phyloP scores from a whole-genome alignment of 2,113 vertebrate genomes.

The Misgurnus anguillicaudatus region DNA sequence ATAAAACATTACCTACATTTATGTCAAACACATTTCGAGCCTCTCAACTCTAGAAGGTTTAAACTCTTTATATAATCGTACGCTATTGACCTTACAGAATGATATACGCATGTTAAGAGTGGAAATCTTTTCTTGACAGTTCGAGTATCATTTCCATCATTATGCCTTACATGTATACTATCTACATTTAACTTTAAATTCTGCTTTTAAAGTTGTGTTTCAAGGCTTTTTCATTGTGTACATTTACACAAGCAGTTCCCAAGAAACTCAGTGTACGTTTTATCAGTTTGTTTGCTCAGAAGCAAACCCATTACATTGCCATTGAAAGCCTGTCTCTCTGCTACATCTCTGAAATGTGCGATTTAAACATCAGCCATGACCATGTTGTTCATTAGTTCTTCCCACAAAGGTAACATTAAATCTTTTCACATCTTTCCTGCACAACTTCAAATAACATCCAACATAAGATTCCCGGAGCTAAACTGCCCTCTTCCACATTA shows the following conservation, averaged over 20 bases:
- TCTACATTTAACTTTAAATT: conserved; percentile 1
- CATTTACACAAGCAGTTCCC: too few species aligned
- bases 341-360: too few species aligned
- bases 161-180: neutral
- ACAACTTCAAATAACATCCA: neutral
- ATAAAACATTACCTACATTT: neutral
- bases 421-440: neutral
- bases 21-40: neutral
- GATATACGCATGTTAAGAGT: neutral
- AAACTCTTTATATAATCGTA: neutral
- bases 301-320: too few species aligned
- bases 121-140: neutral
- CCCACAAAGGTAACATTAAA: neutral
- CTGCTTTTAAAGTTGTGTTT: too few species aligned
- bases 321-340: too few species aligned
- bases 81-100: neutral
- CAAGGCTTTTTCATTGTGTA: too few species aligned
- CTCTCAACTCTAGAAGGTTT: too few species aligned
- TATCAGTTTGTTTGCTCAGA: too few species aligned
- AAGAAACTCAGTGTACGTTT: too few species aligned
- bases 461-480: neutral
- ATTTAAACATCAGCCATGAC: neutral
- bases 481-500: neutral
- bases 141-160: neutral
- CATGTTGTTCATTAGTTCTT: neutral